Evolutionary conservation across 2,113 vertebrate species (phyloP), one percentile per base, ranked within the genome.

Genomic region (Neolamprologus cancellatus): DNA sequence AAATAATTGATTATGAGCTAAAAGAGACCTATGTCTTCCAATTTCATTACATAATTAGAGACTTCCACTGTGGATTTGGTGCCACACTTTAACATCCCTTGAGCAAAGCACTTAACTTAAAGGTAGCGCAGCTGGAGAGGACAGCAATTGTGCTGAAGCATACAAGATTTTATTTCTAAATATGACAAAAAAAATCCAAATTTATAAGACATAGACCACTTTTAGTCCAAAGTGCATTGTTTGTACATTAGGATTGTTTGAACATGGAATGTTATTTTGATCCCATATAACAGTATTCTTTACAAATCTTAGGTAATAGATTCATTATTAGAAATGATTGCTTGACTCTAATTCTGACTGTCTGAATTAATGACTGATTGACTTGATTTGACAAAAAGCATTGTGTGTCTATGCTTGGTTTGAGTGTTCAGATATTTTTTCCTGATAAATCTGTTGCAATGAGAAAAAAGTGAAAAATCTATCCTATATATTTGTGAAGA

Each of bases 401-500:
- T 79, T 23, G 18, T n/a, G 23, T 32, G 44, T 82, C 54, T 91
- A 50, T 87, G 91, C 84, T 88, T 79, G 79, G 46, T 84, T 83
- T 81, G 84, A 83, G 74, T 86, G 83, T 66, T 84, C 34, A 81
- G 94, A 84, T 92, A 90, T 93, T 94, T 94, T 64, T 94, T 93
- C 88, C 81, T 82, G 50, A 85, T 39, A 61, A 86, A 87, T 15
- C 74, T 80, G 85, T 81, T 82, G 50, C 52, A 83, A 82, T 25
- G 50, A 78, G 5, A 23, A 52, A 83, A 80, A 78, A 55, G 25
- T 84, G 87, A 84, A 87, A 87, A 84, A 92, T 88, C 6, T 87
- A 86, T 88, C 14, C 3, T 93, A 89, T 95, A 94, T 95, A 95
- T 94, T 94, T 94, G 83, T 92, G 91, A 92, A 89, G 93, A 91